These are phyloP conservation scores for Panagrolaimus sp. DNA, from an alignment of 1,140 invertebrate species.

Conservation along the genomic window DNA sequence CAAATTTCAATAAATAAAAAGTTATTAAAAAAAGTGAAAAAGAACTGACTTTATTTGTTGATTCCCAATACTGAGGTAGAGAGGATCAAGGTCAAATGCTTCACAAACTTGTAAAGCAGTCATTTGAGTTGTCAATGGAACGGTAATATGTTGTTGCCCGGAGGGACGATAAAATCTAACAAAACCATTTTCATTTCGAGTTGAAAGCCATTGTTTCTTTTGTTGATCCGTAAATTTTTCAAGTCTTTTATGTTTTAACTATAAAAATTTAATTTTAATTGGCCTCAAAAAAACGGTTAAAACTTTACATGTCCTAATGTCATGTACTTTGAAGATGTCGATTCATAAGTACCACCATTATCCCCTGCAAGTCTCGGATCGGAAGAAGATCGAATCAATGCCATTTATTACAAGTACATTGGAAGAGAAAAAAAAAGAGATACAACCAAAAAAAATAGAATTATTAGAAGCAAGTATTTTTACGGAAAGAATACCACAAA, in stretches of 20 bases:
- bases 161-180: conserved; percentile 19
- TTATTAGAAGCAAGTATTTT: conserved; percentile 4
- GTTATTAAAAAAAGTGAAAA: not conserved
- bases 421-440: not conserved
- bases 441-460: not conserved
- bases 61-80: conserved; percentile 21
- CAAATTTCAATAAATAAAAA: not conserved
- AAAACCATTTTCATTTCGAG: conserved; percentile 12
- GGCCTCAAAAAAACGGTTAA: not conserved
- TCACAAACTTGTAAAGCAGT: conserved; percentile 17
- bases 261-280: not conserved
- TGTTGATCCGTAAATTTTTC: conserved; percentile 16
- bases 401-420: conserved; percentile 2
- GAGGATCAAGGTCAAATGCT: conserved; percentile 16
- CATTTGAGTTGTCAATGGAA: conserved; percentile 16
- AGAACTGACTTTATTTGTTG: conserved; percentile 18
- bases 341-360: conserved; percentile 18
- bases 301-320: conserved; percentile 23
- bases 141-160: conserved; percentile 8
- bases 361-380: conserved; percentile 7
- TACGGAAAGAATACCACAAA: conserved; percentile 1
- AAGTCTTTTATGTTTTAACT: conserved; percentile 17
- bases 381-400: conserved; percentile 1
- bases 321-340: conserved; percentile 20
- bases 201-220: conserved; percentile 17